phyloP scores from a whole-genome alignment of 2,113 vertebrate genomes.

The Bubo scandiacus region DNA sequence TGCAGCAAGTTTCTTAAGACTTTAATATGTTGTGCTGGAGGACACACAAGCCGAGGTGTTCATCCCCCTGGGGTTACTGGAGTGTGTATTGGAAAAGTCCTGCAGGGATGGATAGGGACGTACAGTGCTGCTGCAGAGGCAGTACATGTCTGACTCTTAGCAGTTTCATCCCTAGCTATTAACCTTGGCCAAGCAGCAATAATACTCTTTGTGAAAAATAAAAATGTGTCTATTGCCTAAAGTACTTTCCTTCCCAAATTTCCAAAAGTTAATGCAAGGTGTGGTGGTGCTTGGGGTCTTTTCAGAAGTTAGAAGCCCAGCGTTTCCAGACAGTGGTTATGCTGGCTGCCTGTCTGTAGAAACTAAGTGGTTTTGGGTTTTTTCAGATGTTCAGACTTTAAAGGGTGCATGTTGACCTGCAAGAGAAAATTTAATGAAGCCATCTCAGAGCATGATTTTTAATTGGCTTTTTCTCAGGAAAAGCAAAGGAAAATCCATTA shows the following conservation, averaged over 20 bases:
- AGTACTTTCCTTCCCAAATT: background rate
- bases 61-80: background rate
- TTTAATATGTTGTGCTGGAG: background rate
- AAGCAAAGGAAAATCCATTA: background rate
- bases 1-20: background rate
- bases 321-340: background rate
- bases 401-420: background rate
- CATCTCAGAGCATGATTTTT: background rate
- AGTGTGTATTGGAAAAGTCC: background rate
- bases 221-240: background rate
- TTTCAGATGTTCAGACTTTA: background rate
- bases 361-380: background rate
- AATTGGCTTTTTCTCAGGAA: background rate
- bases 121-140: accelerated
- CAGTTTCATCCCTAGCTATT: background rate
- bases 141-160: accelerated
- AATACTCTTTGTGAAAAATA: background rate
- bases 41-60: background rate
- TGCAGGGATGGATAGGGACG: background rate
- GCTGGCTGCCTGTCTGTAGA: background rate
- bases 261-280: background rate
- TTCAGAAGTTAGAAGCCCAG: background rate
- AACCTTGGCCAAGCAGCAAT: background rate
- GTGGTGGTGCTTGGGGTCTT: background rate
- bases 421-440: background rate